Percentiles rank a stretch among this genome's conserved stretches.
Conservation (phyloP, 1,140 invertebrate species). For the Meloidogyne exigua region DNA sequence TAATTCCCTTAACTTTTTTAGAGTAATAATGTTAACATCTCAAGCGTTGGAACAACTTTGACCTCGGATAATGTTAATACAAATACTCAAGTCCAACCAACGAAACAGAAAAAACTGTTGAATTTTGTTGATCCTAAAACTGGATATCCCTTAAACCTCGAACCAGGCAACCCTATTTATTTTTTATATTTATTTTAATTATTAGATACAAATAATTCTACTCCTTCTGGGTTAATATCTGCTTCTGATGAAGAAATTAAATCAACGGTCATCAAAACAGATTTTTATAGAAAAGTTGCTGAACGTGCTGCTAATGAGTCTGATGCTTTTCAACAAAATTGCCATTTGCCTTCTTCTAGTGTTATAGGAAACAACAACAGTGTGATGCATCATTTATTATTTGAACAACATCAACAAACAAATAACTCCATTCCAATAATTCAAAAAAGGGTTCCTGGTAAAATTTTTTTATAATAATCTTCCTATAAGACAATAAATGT, state of each 20-base stretch:
- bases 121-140: not conserved
- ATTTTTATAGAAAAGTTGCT: not conserved
- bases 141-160: not conserved
- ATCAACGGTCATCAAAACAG: not conserved
- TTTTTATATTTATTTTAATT: not conserved
- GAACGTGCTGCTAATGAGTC: not conserved
- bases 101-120: not conserved
- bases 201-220: not conserved
- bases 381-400: not conserved
- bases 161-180: not conserved
- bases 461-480: too few relatives aligned
- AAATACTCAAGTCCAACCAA: not conserved
- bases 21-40: not conserved
- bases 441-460: not conserved
- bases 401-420: not conserved
- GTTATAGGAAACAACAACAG: not conserved
- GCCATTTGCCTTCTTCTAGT: not conserved
- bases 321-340: not conserved
- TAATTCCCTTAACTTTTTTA: not conserved
- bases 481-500: too few relatives aligned
- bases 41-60: not conserved
- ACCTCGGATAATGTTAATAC: not conserved
- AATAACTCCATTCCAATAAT: not conserved
- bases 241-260: not conserved
- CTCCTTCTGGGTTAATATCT: not conserved